Evolutionary conservation across 2,888 invertebrate genomes (phyloP).

Genomic region (Brachyptera risi): DNA sequence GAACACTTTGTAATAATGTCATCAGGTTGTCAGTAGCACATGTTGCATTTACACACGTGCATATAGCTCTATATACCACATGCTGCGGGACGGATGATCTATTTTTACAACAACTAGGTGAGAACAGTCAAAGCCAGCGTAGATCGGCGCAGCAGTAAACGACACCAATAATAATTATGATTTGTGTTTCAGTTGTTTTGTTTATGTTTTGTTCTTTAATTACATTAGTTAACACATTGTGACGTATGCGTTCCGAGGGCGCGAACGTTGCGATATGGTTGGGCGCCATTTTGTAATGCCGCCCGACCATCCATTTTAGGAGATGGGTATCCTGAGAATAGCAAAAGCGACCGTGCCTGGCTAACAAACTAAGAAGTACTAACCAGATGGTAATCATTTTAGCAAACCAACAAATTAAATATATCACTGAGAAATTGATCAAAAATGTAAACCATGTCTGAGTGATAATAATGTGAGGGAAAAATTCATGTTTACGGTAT

Average conservation of each 20-base stretch:
- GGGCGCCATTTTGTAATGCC: slow-evolving; percentile 33
- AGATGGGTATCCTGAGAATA: slow-evolving; percentile 40
- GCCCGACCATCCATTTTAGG: slow-evolving; percentile 44
- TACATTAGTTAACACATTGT: neutral
- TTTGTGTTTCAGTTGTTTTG: neutral
- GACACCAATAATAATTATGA: slow-evolving; percentile 2
- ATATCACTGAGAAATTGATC: neutral
- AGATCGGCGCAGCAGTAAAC: too few relatives aligned
- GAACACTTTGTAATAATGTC: too few relatives aligned
- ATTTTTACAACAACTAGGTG: too few relatives aligned
- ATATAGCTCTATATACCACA: too few relatives aligned
- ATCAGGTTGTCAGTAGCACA: too few relatives aligned
- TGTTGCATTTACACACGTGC: too few relatives aligned
- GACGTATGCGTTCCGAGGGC: slow-evolving; percentile 1
- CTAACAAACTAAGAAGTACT: slow-evolving; percentile 12
- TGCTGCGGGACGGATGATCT: too few relatives aligned
- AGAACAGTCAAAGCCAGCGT: too few relatives aligned
- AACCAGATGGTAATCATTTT: neutral
- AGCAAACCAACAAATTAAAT: neutral
- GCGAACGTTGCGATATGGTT: slow-evolving; percentile 19
- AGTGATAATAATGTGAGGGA: too few relatives aligned
- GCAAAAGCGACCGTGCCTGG: slow-evolving; percentile 23
- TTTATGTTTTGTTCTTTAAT: neutral
- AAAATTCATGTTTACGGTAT: too few relatives aligned
- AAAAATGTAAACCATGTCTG: too few relatives aligned